Base-by-base conservation (phyloP, 2,888 invertebrate species). In the Chelonus formosanus region DNA sequence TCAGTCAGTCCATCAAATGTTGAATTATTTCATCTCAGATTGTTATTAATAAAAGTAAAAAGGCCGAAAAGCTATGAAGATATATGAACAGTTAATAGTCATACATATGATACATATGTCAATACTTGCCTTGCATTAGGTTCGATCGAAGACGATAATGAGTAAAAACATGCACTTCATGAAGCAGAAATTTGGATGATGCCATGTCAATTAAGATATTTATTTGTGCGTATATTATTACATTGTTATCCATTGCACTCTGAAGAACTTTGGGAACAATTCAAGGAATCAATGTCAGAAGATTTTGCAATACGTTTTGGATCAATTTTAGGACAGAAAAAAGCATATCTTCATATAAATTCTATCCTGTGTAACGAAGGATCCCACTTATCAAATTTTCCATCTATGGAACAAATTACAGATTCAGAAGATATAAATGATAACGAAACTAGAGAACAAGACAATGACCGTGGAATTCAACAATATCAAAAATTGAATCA, bases 11-110 rank as follows among this genome's bases (percentile, higher is more conserved):
- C 74, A 43, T 65, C 63, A 32, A 74, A 80, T 48, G 44, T 58
- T 0, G 79, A 81, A 72, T 61, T 72, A 57, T 68, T 65, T 63
- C 54, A 63, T 58, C 64, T 81, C 5, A 67, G 76, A 44, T 55
- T 80, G 6, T 65, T 81, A 4, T 70, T 81, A 10, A 68, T 72
- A 1, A 71, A 74, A 50, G 69, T 79, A 1, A 73, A 70, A 70
- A 79, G 78, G 32, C 74, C 75, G 7, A 74, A 59, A 35, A 74
- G 71, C 61, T 81, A 73, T 68, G 64, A 75, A 57, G 67, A 78
- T 60, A 55, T 81, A 32, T 65, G 69, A 66, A 76, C 73, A 4
- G 73, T 77, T 4, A 61, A 80, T 67, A 77, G 75, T n/a, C 65
- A 63, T 50, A 36, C 71, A 5, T 72, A 71, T 65, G 58, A 68